Base-by-base conservation (phyloP, 2,888 invertebrate genomes). In the Catocala nupta region DNA sequence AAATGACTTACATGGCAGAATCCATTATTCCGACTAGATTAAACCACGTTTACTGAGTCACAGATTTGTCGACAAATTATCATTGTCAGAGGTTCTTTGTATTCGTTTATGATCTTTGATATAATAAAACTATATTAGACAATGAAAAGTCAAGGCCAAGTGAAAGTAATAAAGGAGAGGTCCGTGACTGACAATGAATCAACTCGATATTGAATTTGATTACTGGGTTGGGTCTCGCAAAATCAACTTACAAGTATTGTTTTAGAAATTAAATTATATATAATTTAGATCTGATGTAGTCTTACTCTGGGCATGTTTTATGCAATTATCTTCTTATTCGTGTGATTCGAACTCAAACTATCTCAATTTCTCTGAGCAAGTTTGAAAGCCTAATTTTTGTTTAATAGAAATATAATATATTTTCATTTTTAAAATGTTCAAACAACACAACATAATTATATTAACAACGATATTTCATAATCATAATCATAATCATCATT, bases 1-100 rank as follows among this genome's bases (percentile, higher is more conserved):
- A 68, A 68, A 66, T 45, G 42, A 66, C 79, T 62, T 70, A 70
- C 64, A 77, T 70, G 79, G 79, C 51, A 67, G 51, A 49, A 48
- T 59, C 53, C 65, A 69, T 77, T 73, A 77, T 62, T 59, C 48
- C 42, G 51, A 11, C n/a, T 55, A 49, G 55, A 78, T 68, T 73
- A 69, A 56, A 59, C 48, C 56, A 43, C 34, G 56, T 66, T 60
- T 63, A 45, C 58, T 59, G 47, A 64, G 59, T 59, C 47, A 47
- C 25, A 54, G 53, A 62, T 59, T 72, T 44, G 39, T 59, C n/a
- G 36, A 59, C 63, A 61, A 68, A 68, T 65, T 50, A 54, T 47
- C 11, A 39, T 50, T 55, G 58, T 54, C 53, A 48, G 53, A 53
- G 43, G 25, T 59, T 53, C 45, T 61, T 65, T 49, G 58, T 58